Evolutionary conservation across 1,140 invertebrate species (phyloP).

Genomic region (Diachasma alloeum): DNA sequence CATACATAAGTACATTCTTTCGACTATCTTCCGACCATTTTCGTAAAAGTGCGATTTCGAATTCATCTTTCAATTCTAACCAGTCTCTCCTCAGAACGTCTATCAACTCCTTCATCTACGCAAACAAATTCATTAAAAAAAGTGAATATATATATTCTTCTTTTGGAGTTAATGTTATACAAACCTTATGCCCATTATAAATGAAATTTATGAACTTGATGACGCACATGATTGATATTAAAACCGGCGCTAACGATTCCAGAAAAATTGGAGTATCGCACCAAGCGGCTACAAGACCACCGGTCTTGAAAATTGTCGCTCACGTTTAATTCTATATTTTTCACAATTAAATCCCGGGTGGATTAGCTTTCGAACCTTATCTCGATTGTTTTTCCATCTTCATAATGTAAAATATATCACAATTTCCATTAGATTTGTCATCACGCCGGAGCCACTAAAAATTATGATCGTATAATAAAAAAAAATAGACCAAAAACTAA

Average conservation of each 20-base stretch:
- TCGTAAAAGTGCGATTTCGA: constrained; percentile 34
- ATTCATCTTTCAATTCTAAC: constrained; percentile 16
- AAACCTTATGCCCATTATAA: constrained; percentile 37
- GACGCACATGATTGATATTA: constrained; percentile 39
- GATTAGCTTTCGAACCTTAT: too few relatives aligned
- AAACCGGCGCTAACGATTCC: constrained; percentile 38
- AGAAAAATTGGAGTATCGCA: constrained; percentile 32
- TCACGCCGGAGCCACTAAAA: too few relatives aligned
- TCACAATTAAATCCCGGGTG: too few relatives aligned
- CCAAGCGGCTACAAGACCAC: constrained; percentile 36
- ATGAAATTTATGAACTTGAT: constrained; percentile 42
- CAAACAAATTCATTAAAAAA: neutral
- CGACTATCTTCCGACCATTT: constrained; percentile 32
- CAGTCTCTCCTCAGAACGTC: constrained; percentile 37
- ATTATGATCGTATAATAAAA: too few relatives aligned
- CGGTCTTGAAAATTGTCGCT: constrained; percentile 28
- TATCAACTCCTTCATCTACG: constrained; percentile 39
- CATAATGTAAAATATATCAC: too few relatives aligned
- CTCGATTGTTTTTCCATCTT: too few relatives aligned
- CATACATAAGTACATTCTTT: constrained; percentile 35
- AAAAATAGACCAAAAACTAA: too few relatives aligned
- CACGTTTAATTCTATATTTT: too few relatives aligned
- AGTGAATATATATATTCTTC: too few relatives aligned
- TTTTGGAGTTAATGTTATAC: constrained; percentile 12
- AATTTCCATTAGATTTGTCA: too few relatives aligned